Evolutionary conservation across 2,797 vertebrate genomes (phyloP), one percentile per base, ranked within the genome.

Genomic region (Dendrocincla fuliginosa): DNA sequence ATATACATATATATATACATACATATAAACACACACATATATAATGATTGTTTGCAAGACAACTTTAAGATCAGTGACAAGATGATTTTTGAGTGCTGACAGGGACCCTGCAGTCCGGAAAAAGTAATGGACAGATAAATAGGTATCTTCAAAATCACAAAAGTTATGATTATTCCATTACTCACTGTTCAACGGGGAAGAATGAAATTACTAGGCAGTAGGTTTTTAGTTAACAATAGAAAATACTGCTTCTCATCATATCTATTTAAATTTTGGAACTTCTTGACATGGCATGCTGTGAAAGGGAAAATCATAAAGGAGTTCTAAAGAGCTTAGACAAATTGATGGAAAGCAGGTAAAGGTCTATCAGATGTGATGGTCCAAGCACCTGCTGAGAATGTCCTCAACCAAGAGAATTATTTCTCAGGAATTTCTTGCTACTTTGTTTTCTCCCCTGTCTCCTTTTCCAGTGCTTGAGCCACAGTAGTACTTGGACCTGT

Each of bases 261-360:
- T 77, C 85, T 95, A 81, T 96, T 93, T 89, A 76, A 82, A 92
- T 80, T 89, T 81, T 77, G 67, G 44, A 89, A 91, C 89, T 92
- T 83, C 73, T 92, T 89, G 71, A 68, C 75, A 89, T 2, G 6
- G 46, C 49, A 71, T 75, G n/a, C 39, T 86, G 16, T 71, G 90
- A 78, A 93, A 95, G 41, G 32, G 25, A 90, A 86, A 84, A 91
- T 20, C 46, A 84, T 56, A 60, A 81, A 77, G 70, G 42, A 89
- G 11, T 65, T 64, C 71, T 67, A n/a, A 76, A 77, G 39, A 73
- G 24, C 77, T 91, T 14, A 77, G 49, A 61, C 33, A 81, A 74
- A 64, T 83, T 60, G 5, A 44, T 28, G 13, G 39, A 49, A 74
- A 92, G 77, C 9, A 83, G n/a, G 23, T 37, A 63, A 77, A 56